A percentile compares a stretch with the other conserved stretches of the same genome.
Evolutionary conservation across 37 sponge, comb jelly and placozoan genomes (phyloP).

Genomic region (Trichoplax adhaerens): DNA sequence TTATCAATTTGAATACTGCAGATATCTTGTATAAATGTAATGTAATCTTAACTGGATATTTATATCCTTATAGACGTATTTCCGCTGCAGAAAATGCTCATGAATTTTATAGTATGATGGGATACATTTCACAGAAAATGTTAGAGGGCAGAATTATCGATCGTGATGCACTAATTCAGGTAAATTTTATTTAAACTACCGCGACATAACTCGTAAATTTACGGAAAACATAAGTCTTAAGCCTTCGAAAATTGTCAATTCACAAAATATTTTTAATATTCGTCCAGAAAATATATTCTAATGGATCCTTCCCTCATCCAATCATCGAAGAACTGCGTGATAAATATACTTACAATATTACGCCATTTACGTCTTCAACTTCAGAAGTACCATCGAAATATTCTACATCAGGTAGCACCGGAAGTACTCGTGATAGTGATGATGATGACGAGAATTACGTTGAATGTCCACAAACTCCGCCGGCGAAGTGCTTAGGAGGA

Average conservation of each 20-base stretch:
- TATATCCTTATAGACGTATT: slow-evolving; percentile 5
- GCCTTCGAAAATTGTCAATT: not conserved
- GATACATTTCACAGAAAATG: slow-evolving; percentile 9
- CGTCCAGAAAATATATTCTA: slow-evolving; percentile 27
- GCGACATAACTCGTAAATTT: too few species aligned
- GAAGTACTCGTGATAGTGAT: too few species aligned
- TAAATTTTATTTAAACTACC: slow-evolving; percentile 5
- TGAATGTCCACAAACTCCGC: too few species aligned
- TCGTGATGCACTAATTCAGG: slow-evolving; percentile 15
- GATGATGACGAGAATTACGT: too few species aligned
- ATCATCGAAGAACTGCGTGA: slow-evolving; percentile 33
- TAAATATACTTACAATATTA: slow-evolving; percentile 45
- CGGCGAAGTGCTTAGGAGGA: too few species aligned
- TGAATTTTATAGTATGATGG: slow-evolving; percentile 20
- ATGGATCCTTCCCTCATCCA: not conserved
- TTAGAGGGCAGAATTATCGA: slow-evolving; percentile 10
- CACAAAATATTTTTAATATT: not conserved
- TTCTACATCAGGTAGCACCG: too few species aligned
- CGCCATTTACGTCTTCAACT: not conserved
- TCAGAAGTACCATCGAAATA: too few species aligned
- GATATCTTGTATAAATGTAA: not conserved
- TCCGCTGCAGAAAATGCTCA: slow-evolving; percentile 4
- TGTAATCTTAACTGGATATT: not conserved
- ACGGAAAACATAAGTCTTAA: not conserved
- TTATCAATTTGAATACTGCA: not conserved